Conservation (phyloP, 2,888 invertebrate species). For the Agonopterix heracliana region DNA sequence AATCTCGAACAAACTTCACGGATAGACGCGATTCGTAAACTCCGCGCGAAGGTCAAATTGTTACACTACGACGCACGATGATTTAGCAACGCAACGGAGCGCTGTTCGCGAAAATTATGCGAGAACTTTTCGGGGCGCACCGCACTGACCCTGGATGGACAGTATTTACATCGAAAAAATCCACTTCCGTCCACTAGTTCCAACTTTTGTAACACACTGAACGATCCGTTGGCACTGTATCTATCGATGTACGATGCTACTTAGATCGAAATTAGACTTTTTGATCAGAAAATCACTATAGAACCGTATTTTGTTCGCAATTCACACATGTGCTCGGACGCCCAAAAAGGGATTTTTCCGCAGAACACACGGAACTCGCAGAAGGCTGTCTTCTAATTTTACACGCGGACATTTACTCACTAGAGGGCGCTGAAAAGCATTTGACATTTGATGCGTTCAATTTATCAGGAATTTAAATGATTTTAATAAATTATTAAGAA, state of each 20-base stretch:
- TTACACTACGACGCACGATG: constrained; percentile 33
- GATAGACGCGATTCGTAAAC: constrained; percentile 39
- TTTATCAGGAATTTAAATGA: not conserved
- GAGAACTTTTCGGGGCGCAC: constrained; percentile 61
- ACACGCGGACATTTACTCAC: constrained; percentile 53
- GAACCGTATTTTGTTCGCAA: constrained; percentile 72
- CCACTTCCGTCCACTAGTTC: constrained; percentile 67
- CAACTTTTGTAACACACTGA: constrained; percentile 55
- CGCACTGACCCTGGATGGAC: constrained; percentile 67
- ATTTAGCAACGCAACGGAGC: constrained; percentile 14
- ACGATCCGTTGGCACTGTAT: constrained; percentile 51
- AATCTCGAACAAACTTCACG: constrained; percentile 36
- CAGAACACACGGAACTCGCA: constrained; percentile 74
- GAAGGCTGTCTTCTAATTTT: constrained; percentile 75
- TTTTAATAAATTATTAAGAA: too few relatives aligned
- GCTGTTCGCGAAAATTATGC: constrained; percentile 46
- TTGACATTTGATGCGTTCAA: constrained; percentile 40
- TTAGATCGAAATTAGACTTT: constrained; percentile 48
- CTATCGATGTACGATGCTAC: constrained; percentile 44
- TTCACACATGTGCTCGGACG: constrained; percentile 81
- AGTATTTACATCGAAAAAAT: constrained; percentile 75
- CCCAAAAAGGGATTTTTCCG: constrained; percentile 81
- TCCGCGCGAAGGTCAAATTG: constrained; percentile 52
- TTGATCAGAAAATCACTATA: constrained; percentile 57
- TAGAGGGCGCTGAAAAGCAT: constrained; percentile 56